Evolutionary conservation across 2,888 invertebrate species (phyloP).

Genomic region (Nephrotoma appendiculata): DNA sequence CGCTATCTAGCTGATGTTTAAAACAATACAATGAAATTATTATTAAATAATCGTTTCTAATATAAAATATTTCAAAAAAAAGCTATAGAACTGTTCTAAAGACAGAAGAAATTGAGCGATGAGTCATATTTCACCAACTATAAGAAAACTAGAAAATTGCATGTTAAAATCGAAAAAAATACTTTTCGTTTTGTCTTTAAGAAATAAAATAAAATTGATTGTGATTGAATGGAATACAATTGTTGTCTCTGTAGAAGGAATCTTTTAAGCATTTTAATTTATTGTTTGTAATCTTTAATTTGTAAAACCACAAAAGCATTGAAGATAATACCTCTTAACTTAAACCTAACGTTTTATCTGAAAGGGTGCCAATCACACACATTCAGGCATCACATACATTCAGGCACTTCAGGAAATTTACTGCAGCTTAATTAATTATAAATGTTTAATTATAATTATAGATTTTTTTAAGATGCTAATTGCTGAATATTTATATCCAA

Average conservation of each 20-base stretch:
- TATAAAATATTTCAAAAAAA: not conserved
- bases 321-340: no score
- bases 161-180: not conserved
- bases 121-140: not conserved
- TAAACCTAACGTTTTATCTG: no score
- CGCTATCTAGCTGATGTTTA: not conserved
- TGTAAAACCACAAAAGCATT: no score
- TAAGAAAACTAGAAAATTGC: not conserved
- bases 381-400: no score
- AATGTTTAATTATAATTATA: no score
- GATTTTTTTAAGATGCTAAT: no score
- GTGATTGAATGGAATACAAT: not conserved
- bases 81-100: not conserved
- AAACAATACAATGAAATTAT: not conserved
- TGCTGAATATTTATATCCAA: no score
- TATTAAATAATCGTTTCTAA: not conserved
- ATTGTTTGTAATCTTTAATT: not conserved
- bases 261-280: not conserved
- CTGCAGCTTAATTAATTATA: no score
- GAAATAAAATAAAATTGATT: not conserved
- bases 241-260: not conserved
- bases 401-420: no score
- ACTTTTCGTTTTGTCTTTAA: not conserved
- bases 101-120: not conserved
- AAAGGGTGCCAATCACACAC: no score